Evolutionary conservation across 2,113 vertebrate species (phyloP), one percentile per base, ranked within the genome.

Genomic region (Centrocercus urophasianus): DNA sequence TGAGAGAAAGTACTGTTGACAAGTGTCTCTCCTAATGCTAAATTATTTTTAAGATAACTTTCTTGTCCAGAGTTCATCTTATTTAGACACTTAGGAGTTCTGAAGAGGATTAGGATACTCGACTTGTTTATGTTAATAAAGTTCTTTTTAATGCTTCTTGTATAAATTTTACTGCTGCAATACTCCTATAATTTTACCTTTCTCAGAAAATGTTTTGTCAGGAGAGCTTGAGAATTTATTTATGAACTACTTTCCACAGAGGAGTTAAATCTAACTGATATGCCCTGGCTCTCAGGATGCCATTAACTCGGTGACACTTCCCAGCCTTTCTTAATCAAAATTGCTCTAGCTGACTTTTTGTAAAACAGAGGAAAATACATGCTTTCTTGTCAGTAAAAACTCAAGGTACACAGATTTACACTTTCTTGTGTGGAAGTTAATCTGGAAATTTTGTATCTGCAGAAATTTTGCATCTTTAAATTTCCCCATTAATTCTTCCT

Each of bases 201-300:
- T 97, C 93, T 96, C 32, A 93, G 86, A 94, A 97, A 97, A 94
- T 94, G 80, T 94, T 97, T 97, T 97, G 94, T 97, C 95, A 97
- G 92, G 83, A 89, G 83, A 95, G 74, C 76, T 64, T 88, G 78
- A 89, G 79, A 85, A 88, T 96, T 97, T 97, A 96, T 96, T 96
- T 95, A 96, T 95, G 84, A 96, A 91, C 92, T 93, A 94, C 87
- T 94, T 97, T 97, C 66, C 69, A 86, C n/a, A 77, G 95, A 96
- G 85, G 77, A 91, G 80, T 96, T 96, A 96, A 95, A 95, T 93
- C 85, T 97, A 93, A 77, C 88, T 94, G 94, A 95, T 95, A 83
- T 67, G 73, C 64, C 76, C 76, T 97, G 72, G 69, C 54, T 96
- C 87, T 96, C 88, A 95, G 59, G 82, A 94, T 96, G 38, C 85